Conservation (phyloP, 2,113 vertebrate genomes). For the Rhodinocichla rosea region DNA sequence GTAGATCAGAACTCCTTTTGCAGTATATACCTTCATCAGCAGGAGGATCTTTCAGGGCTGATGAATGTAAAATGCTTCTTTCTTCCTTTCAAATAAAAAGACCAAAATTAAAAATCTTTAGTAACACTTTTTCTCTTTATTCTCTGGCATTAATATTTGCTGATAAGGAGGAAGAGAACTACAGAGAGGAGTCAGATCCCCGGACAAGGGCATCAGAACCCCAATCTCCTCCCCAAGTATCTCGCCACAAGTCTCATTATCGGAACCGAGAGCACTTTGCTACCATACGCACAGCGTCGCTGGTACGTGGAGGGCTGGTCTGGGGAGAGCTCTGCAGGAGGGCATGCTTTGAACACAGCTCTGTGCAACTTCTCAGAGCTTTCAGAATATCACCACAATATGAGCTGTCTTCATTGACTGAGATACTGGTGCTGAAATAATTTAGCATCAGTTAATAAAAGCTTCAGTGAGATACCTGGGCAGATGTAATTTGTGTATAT, state of each 20-base stretch:
- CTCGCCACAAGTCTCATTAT: constrained; percentile 87
- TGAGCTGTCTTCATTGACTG: not conserved
- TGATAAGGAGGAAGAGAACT: constrained; percentile 87
- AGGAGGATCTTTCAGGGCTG: not conserved
- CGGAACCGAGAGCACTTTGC: constrained; percentile 98
- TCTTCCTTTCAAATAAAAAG: not conserved
- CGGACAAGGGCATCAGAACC: constrained; percentile 83
- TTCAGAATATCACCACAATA: not conserved
- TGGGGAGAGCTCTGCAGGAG: not conserved
- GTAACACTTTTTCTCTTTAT: not conserved
- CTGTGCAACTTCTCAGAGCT: not conserved
- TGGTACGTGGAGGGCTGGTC: constrained; percentile 72
- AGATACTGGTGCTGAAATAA: not conserved
- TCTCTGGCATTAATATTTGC: not conserved
- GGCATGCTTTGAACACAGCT: not conserved
- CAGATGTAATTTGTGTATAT: not conserved
- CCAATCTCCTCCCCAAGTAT: constrained; percentile 88
- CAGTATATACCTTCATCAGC: not conserved
- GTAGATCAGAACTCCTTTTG: not conserved
- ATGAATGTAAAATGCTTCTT: not conserved
- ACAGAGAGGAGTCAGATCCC: constrained; percentile 84
- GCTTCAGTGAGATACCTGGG: not conserved
- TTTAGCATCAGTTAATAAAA: not conserved
- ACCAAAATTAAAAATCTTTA: not conserved
- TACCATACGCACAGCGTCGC: constrained; percentile 95